Percentiles rank a stretch among this genome's conserved stretches.
These are phyloP conservation scores for Netelia virgata DNA, from an alignment of 2,888 invertebrate genomes.

Conservation along the genomic window DNA sequence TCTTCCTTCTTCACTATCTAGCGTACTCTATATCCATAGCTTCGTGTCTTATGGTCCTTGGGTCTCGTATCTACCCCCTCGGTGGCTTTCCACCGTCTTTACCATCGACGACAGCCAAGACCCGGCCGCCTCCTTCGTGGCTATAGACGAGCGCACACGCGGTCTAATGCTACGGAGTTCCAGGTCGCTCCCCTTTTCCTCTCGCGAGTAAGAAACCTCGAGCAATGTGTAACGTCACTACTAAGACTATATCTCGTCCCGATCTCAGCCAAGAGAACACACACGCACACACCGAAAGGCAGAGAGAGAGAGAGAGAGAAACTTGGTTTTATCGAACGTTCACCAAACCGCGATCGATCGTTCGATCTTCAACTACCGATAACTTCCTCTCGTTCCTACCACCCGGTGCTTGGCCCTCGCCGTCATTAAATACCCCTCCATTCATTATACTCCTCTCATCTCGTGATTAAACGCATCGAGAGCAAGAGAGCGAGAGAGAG, in stretches of 20 bases:
- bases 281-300: background rate
- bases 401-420: slow-evolving; percentile 10
- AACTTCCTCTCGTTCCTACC: background rate
- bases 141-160: too few species aligned
- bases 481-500: background rate
- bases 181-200: background rate
- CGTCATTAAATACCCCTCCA: slow-evolving; percentile 22
- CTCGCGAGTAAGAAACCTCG: background rate
- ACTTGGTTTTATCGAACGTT: slow-evolving; percentile 36
- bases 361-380: slow-evolving; percentile 35
- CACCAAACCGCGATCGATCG: slow-evolving; percentile 58
- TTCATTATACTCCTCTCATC: slow-evolving; percentile 6
- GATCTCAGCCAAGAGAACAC: slow-evolving; percentile 31
- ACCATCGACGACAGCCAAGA: slow-evolving; percentile 52
- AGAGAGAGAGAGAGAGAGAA: too few species aligned
- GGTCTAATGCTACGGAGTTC: background rate
- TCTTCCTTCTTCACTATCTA: slow-evolving; percentile 38
- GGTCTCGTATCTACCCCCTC: slow-evolving; percentile 9
- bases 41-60: slow-evolving; percentile 37
- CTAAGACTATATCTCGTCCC: slow-evolving; percentile 54
- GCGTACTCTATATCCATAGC: slow-evolving; percentile 6
- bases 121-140: slow-evolving; percentile 60
- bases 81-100: slow-evolving; percentile 62
- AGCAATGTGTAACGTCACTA: slow-evolving; percentile 18
- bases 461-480: slow-evolving; percentile 2